Conservation (phyloP, 2,113 vertebrate species). For the Maccullochella peelii region DNA sequence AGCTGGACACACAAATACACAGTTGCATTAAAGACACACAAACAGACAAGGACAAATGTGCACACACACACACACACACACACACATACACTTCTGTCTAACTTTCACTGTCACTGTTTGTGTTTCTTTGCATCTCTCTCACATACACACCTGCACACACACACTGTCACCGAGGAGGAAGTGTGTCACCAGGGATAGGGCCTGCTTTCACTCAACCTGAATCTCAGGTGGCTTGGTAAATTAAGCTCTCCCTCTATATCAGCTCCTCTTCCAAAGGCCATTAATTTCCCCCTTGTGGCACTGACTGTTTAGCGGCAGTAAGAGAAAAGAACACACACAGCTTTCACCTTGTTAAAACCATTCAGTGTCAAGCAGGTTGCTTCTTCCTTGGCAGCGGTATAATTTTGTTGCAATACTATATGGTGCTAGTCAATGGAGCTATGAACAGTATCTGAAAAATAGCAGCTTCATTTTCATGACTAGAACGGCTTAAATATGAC, state of each 20-base stretch:
- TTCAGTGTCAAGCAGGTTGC: constrained; percentile 31
- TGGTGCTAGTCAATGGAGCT: neutral
- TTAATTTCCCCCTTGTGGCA: constrained; percentile 70
- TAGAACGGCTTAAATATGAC: constrained; percentile 23
- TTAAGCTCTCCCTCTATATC: constrained; percentile 65
- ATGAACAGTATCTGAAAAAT: constrained; percentile 25
- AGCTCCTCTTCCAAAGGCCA: constrained; percentile 65
- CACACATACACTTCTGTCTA: neutral
- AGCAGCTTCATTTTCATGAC: constrained; percentile 31
- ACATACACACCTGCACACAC: neutral
- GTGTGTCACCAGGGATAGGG: constrained; percentile 57
- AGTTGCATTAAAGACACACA: constrained; percentile 18
- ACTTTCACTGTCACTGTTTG: neutral
- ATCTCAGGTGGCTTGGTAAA: constrained; percentile 76
- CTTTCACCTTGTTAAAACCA: constrained; percentile 62
- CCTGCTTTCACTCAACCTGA: constrained; percentile 64
- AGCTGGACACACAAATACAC: neutral
- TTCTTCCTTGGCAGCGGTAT: constrained; percentile 19
- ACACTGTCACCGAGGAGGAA: constrained; percentile 37
- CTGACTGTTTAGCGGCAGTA: constrained; percentile 59
- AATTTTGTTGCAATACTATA: constrained; percentile 20
- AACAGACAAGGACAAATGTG: neutral
- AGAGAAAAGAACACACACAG: constrained; percentile 34
- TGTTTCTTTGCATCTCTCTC: constrained; percentile 22
- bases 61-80: neutral